Evolutionary conservation across 1,140 invertebrate genomes (phyloP).

Genomic region (Helicorthomorpha holstii): DNA sequence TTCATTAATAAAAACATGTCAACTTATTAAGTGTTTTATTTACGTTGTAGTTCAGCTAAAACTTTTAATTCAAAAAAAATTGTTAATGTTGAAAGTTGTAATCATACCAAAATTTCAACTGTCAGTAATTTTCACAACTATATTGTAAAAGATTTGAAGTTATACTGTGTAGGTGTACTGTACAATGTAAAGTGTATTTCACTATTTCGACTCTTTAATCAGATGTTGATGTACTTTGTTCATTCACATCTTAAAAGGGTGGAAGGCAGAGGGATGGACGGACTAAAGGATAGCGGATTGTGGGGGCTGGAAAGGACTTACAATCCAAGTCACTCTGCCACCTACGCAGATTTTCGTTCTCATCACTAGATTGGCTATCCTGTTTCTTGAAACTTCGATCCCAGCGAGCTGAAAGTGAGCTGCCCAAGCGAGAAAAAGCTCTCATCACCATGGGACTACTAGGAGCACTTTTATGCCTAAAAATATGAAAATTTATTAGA

Average conservation of each 20-base stretch:
- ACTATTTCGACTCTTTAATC: no score
- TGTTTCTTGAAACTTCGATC: constrained; percentile 62
- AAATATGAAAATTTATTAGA: neutral
- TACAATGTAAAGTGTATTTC: no score
- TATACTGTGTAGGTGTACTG: no score
- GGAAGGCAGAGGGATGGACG: neutral
- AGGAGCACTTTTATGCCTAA: constrained; percentile 74
- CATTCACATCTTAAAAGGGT: neutral
- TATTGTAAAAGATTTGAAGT: no score
- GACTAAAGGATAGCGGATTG: neutral
- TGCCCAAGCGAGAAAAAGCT: constrained; percentile 65
- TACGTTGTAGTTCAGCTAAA: no score
- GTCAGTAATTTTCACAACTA: no score
- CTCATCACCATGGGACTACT: constrained; percentile 88
- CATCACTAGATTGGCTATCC: constrained; percentile 33
- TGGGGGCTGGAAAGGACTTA: constrained; percentile 10
- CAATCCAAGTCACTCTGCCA: constrained; percentile 17
- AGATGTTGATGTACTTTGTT: no score
- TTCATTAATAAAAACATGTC: no score
- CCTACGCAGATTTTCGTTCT: constrained; percentile 9
- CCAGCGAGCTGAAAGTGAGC: constrained; percentile 72
- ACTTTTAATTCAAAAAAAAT: no score
- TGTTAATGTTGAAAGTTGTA: no score
- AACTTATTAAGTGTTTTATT: no score
- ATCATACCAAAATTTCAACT: no score